A percentile compares a stretch with the other conserved stretches of the same genome.
Evolutionary conservation across 1,140 invertebrate genomes (phyloP).

Genomic region (Drosophila parvula): DNA sequence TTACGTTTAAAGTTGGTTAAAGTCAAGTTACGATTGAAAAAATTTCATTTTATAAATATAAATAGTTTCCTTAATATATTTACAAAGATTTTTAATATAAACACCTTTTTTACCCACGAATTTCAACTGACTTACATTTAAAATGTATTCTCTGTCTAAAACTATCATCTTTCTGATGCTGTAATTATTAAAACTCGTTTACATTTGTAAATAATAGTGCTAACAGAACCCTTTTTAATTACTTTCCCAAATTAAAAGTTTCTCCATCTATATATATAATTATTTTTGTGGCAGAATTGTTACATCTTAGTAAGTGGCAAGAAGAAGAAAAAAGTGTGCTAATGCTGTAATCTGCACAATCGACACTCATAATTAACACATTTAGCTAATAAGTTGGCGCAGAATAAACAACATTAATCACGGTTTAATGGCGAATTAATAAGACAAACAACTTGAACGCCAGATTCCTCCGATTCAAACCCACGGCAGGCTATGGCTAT

Average conservation of each 20-base stretch:
- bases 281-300: constrained; percentile 18
- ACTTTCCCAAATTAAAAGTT: not conserved
- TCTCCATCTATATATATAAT: constrained; percentile 2
- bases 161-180: not conserved
- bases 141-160: not conserved
- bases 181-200: not conserved
- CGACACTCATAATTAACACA: constrained; percentile 80
- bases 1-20: not conserved
- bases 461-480: constrained; percentile 2
- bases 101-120: too few relatives aligned
- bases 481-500: constrained; percentile 14
- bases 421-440: constrained; percentile 77
- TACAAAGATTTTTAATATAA: too few relatives aligned
- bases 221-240: not conserved
- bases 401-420: constrained; percentile 82
- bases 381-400: constrained; percentile 78
- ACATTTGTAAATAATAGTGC: not conserved
- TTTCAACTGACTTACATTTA: not conserved
- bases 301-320: not conserved
- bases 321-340: not conserved
- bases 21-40: not conserved
- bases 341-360: constrained; percentile 55
- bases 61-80: too few relatives aligned
- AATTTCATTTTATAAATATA: too few relatives aligned
- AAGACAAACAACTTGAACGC: constrained; percentile 62